A percentile compares a stretch with the other conserved stretches of the same genome.
These are phyloP conservation scores for Salmo trutta DNA, from an alignment of 2,797 vertebrate species.

Conservation along the genomic window DNA sequence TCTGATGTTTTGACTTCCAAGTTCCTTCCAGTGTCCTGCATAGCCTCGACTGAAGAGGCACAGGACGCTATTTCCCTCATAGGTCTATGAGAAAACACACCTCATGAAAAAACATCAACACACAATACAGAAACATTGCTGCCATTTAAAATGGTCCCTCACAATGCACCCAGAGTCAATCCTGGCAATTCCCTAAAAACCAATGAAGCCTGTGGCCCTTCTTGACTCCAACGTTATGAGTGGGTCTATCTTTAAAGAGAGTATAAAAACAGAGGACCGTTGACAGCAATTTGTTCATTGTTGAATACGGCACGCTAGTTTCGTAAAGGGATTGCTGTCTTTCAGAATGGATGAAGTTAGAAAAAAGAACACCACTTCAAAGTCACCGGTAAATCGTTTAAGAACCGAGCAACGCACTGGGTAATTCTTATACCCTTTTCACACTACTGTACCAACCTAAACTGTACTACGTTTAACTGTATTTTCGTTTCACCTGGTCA, in stretches of 20 bases:
- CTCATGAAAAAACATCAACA: background rate
- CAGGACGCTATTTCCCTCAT: background rate
- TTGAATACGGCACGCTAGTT: constrained; percentile 13
- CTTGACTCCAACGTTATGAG: background rate
- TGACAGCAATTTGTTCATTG: constrained; percentile 5
- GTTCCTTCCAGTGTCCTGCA: background rate
- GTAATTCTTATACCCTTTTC: background rate
- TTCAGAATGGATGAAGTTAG: constrained; percentile 4
- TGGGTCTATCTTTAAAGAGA: background rate
- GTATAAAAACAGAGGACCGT: constrained; percentile 10
- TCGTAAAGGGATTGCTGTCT: constrained; percentile 6
- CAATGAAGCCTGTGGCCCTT: background rate
- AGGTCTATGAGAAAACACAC: background rate
- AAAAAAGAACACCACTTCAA: constrained; percentile 1
- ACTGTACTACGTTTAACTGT: background rate
- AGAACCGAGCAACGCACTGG: too few species aligned
- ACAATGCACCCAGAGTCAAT: too few species aligned
- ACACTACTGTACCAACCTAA: background rate
- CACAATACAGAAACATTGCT: background rate
- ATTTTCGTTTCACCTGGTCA: background rate
- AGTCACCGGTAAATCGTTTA: constrained; percentile 7
- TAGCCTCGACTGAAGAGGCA: background rate
- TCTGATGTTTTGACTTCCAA: background rate
- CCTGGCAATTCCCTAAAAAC: background rate
- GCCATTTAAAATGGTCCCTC: background rate